Evolutionary conservation across 1,140 invertebrate genomes (phyloP).

Genomic region (Drosophila pectinifera): DNA sequence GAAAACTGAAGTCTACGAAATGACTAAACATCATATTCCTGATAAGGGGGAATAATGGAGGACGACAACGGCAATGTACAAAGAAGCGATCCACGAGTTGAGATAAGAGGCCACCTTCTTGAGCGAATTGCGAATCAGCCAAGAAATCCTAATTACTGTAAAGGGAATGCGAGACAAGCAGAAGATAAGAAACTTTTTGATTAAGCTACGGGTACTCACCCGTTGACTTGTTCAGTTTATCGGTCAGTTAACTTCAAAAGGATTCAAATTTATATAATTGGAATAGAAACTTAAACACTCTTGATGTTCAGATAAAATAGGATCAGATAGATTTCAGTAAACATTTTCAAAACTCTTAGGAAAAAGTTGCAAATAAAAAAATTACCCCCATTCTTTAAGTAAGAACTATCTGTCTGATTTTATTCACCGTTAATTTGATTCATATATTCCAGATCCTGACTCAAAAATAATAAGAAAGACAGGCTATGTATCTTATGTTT

Average conservation of each 20-base stretch:
- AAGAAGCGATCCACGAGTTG: constrained; percentile 34
- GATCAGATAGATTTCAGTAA: not conserved
- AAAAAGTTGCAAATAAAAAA: not conserved
- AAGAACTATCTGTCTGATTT: no score
- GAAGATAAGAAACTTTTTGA: constrained; percentile 12
- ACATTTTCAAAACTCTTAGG: no score
- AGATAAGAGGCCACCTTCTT: constrained; percentile 23
- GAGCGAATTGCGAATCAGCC: constrained; percentile 18
- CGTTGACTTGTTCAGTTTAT: not conserved
- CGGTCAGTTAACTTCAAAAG: constrained; percentile 15
- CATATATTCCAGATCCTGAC: no score
- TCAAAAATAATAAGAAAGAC: no score
- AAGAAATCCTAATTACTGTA: constrained; percentile 11
- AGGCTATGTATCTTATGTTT: no score
- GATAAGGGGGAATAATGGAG: constrained; percentile 28
- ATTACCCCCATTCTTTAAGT: no score
- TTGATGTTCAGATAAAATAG: not conserved
- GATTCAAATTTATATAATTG: no score
- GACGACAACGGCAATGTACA: constrained; percentile 23
- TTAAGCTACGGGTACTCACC: not conserved
- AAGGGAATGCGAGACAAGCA: constrained; percentile 21
- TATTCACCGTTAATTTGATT: no score
- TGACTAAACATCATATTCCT: constrained; percentile 5
- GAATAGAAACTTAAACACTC: not conserved
- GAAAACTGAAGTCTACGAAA: constrained; percentile 16